phyloP scores from a whole-genome alignment of 2,888 invertebrate species.

The Drosophila nigritarsus region DNA sequence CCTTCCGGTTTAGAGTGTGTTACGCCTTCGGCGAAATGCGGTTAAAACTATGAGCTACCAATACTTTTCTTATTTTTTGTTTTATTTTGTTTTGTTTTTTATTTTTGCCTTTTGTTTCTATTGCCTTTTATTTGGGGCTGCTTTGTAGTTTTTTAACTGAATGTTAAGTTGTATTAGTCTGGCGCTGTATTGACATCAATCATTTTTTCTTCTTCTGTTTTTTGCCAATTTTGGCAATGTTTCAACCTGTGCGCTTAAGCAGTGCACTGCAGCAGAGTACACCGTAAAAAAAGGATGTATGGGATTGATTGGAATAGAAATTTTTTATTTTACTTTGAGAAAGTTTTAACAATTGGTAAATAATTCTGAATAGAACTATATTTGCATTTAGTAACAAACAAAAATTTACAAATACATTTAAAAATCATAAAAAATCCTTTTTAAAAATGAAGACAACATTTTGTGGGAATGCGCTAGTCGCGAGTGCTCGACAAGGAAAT shows the following conservation, averaged over 20 bases:
- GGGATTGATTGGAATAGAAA: fast-evolving
- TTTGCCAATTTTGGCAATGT: slow-evolving; percentile 22
- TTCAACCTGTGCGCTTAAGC: slow-evolving; percentile 70
- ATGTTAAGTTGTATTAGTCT: slow-evolving; percentile 75
- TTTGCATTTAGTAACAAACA: too few species aligned
- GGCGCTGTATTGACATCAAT: slow-evolving; percentile 75
- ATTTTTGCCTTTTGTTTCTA: slow-evolving; percentile 45
- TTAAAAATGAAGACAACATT: too few species aligned
- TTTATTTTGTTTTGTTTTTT: slow-evolving; percentile 18
- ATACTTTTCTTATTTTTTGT: slow-evolving; percentile 56
- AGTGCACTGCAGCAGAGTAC: slow-evolving; percentile 23
- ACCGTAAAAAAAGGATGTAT: not conserved
- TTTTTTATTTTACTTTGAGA: not conserved
- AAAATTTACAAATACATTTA: too few species aligned
- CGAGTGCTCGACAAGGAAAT: not conserved
- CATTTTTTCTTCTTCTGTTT: slow-evolving; percentile 52
- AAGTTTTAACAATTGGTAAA: not conserved
- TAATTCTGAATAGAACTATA: not conserved
- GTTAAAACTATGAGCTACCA: slow-evolving; percentile 72
- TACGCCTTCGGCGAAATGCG: slow-evolving; percentile 82
- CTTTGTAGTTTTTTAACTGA: slow-evolving; percentile 69
- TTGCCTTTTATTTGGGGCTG: slow-evolving; percentile 43
- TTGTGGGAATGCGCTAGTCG: not conserved
- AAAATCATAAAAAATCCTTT: too few species aligned
- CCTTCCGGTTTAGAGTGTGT: slow-evolving; percentile 83